Evolutionary conservation across 2,888 invertebrate species (phyloP), one percentile per base, ranked within the genome.

Genomic region (Zaprionus lineosus): DNA sequence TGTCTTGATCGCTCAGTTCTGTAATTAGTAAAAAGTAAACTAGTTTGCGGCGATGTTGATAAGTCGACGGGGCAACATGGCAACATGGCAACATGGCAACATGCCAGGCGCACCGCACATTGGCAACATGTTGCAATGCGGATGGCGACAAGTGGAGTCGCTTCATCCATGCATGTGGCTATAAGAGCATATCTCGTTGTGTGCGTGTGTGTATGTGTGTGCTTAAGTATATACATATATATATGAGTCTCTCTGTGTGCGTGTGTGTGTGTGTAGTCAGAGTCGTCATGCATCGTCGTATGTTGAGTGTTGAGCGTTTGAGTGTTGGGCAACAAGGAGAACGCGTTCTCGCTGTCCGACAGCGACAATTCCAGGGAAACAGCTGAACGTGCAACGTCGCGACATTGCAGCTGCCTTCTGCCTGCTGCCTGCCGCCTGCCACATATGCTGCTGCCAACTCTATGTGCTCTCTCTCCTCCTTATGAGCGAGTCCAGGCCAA

Each of bases 41-140:
- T 66, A 67, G 67, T 66, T 66, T 63, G 44, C 26, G 43, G 50
- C 31, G 5, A 74, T 74, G 76, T 58, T 77, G 74, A 84, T 60
- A 76, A 60, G 57, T 34, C 58, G 40, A 57, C 36, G 28, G 6
- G 33, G 43, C 61, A 52, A 59, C 58, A 55, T 52, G 29, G 39
- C 12, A 15, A 11, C 37, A 24, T 11, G 33, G 43, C 61, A 52
- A 48, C 58, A 55, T 52, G 37, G 47, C 12, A 15, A 15, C 37
- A 24, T 11, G 36, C 26, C 39, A 26, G 33, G 40, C 50, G 34
- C 9, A 33, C 31, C 50, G 34, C 9, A 33, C 31, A 21, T 51
- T 36, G 41, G 74, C 83, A 76, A 83, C 79, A 76, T 81, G 76
- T 76, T 76, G 84, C 81, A 70, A 64, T 73, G 71, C 46, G 37